Conservation (phyloP, 2,888 invertebrate genomes). For the Mylabris sibirica region DNA sequence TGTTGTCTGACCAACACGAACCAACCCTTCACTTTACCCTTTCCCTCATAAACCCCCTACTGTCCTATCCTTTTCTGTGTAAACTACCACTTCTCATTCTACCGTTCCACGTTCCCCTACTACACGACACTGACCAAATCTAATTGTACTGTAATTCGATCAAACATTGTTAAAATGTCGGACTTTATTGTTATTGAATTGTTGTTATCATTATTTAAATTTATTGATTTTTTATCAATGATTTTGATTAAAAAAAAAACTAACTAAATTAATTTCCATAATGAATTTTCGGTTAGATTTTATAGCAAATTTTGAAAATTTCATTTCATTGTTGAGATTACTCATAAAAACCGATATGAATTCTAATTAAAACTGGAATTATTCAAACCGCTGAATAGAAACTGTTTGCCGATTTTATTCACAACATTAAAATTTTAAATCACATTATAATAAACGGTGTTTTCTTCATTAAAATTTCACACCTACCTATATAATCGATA, state of each 20-base stretch:
- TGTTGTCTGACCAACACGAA: constrained; percentile 6
- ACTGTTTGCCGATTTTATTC: too few species aligned
- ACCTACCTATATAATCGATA: too few species aligned
- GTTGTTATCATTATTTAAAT: constrained; percentile 36
- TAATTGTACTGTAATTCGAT: not conserved
- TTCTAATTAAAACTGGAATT: not conserved
- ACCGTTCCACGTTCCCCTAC: not conserved
- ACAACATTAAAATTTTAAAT: too few species aligned
- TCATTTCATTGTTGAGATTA: constrained; percentile 21
- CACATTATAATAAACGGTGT: too few species aligned
- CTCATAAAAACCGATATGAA: constrained; percentile 20
- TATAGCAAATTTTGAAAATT: constrained; percentile 27
- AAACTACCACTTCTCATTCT: not conserved
- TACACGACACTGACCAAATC: not conserved
- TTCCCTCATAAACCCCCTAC: too few species aligned
- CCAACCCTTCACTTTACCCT: constrained; percentile 23
- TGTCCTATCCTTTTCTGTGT: not conserved
- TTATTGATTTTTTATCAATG: too few species aligned
- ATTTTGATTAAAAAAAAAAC: too few species aligned
- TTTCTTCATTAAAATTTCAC: too few species aligned
- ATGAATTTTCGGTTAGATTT: constrained; percentile 29
- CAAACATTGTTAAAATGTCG: not conserved
- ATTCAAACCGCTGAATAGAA: not conserved
- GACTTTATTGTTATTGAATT: not conserved
- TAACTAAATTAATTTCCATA: constrained; percentile 22